Evolutionary conservation across 2,797 vertebrate genomes (phyloP), one percentile per base, ranked within the genome.

Genomic region (Neopelma chrysocephalum): DNA sequence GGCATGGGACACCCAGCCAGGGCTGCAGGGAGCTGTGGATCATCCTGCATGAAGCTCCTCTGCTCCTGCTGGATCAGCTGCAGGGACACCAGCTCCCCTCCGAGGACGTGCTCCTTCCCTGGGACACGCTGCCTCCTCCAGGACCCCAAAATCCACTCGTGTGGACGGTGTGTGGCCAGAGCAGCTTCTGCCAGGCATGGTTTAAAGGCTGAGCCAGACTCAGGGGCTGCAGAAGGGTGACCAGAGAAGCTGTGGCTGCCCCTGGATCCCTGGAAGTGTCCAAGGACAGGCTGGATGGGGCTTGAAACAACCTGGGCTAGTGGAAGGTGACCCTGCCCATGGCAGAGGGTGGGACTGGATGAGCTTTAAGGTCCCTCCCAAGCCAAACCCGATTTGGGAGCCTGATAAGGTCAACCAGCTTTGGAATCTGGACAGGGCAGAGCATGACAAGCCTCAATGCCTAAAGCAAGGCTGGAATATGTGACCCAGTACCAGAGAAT

Each of bases 81-180:
- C 79, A 69, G 69, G 65, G 57, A 77, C 25, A 36, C 6, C 27
- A 86, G 12, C 73, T 81, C 29, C 56, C 53, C 65, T 36, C 19
- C 2, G 2, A 81, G 71, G 38, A 50, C 26, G 5, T 1, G 5
- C 31, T 56, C 42, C 51, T 81, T 65, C 65, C 56, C 61, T 62
- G n/a, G 15, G 62, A 86, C 45, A 54, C 15, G 23, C 3, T 71
- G 43, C 32, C 62, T 71, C 43, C 32, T 50, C 38, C 34, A 2
- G 8, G 27, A 6, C 7, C 23, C 45, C 26, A 4, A 7, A 5
- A 56, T 9, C 29, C 13, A 23, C 16, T 18, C 32, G 50, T 11
- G 51, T 18, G 6, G 1, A 29, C 4, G 2, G 1, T 0, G 0
- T 32, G 43, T 13, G 42, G 43, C 50, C 11, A 10, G 23, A 71